phyloP scores from a whole-genome alignment of 2,113 vertebrate genomes.

The Cairina moschata region DNA sequence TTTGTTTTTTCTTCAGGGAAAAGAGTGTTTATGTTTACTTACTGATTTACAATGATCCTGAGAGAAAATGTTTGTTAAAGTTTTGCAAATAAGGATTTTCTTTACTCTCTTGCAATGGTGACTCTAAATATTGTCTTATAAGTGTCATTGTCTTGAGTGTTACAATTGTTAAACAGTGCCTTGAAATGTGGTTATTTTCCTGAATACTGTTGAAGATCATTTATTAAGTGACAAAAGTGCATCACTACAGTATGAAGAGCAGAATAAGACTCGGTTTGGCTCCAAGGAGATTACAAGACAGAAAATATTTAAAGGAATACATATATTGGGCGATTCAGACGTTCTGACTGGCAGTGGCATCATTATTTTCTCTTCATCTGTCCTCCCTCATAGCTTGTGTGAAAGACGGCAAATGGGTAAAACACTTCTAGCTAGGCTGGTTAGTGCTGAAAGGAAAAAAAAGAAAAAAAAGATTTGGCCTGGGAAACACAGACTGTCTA shows the following conservation, averaged over 20 bases:
- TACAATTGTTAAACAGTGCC: background rate
- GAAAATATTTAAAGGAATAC: slow-evolving; percentile 26
- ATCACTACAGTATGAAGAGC: background rate
- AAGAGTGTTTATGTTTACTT: background rate
- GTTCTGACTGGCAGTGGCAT: slow-evolving; percentile 3
- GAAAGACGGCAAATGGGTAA: background rate
- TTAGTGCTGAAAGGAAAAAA: background rate
- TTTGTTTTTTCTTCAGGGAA: background rate
- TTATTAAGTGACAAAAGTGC: slow-evolving; percentile 27
- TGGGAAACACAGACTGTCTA: background rate
- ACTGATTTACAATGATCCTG: background rate
- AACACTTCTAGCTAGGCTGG: background rate
- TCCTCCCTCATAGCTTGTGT: background rate
- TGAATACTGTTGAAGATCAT: slow-evolving; percentile 20
- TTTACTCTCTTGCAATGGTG: background rate
- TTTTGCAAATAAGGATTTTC: background rate
- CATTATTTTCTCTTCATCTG: slow-evolving; percentile 33
- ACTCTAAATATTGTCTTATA: background rate
- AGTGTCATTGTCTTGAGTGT: background rate
- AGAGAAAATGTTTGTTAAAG: background rate
- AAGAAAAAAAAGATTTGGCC: background rate
- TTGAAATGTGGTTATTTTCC: background rate
- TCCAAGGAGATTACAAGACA: slow-evolving; percentile 15
- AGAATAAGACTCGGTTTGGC: slow-evolving; percentile 3
- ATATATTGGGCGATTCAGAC: background rate